Evolutionary conservation across 2,888 invertebrate species (phyloP).

Genomic region (Octonoba sinensis): DNA sequence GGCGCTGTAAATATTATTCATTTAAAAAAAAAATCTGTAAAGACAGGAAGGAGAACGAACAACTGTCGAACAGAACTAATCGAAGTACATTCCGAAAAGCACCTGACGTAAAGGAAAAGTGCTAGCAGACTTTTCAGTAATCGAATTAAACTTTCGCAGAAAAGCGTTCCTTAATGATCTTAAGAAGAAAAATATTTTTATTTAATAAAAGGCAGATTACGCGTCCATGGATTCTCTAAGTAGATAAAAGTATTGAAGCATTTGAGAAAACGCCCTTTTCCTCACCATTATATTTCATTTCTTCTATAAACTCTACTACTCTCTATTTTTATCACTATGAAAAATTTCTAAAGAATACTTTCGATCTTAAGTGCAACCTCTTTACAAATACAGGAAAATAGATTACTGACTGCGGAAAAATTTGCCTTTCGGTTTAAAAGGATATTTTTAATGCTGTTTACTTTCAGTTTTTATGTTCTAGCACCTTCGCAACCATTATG

Average conservation of each 20-base stretch:
- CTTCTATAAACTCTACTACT: conserved; percentile 37
- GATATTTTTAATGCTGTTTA: conserved; percentile 58
- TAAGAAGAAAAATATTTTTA: conserved; percentile 59
- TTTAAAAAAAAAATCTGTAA: no score
- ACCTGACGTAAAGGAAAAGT: conserved; percentile 36
- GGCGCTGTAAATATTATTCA: no score
- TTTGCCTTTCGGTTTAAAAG: conserved; percentile 56
- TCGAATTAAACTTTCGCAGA: conserved; percentile 51
- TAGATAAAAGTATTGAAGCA: conserved; percentile 63
- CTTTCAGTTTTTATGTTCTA: conserved; percentile 2
- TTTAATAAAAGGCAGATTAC: conserved; percentile 63
- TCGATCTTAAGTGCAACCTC: conserved; percentile 22
- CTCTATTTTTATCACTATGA: conserved; percentile 61
- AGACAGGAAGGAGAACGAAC: background rate
- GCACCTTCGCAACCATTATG: background rate
- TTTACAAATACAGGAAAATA: conserved; percentile 43
- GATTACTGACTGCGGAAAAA: conserved; percentile 54
- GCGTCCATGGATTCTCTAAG: conserved; percentile 28
- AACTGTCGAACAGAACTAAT: conserved; percentile 12
- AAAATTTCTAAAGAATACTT: conserved; percentile 17
- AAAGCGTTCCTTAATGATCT: conserved; percentile 56
- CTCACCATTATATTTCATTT: conserved; percentile 62
- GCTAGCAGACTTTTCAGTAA: conserved; percentile 38
- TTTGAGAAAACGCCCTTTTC: conserved; percentile 13
- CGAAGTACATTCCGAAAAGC: conserved; percentile 30